Conservation (phyloP, 2,888 invertebrate genomes). For the Epicampocera succincta region DNA sequence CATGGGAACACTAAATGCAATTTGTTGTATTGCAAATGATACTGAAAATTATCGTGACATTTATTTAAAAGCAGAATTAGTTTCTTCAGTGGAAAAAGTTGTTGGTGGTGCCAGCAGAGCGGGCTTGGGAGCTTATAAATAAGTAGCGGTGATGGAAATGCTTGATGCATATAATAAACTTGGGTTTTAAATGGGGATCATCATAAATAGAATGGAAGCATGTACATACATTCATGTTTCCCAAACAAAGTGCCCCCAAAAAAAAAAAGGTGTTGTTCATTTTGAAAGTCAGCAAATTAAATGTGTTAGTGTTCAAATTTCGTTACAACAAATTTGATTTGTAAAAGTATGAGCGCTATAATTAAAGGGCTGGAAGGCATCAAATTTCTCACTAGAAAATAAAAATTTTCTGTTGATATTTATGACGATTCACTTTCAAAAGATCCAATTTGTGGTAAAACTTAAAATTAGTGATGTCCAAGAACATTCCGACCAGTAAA, state of each 20-base stretch:
- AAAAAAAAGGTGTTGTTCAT: background rate
- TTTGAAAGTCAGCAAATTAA: background rate
- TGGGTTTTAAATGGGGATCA: constrained; percentile 62
- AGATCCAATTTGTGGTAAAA: no score
- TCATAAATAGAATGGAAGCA: constrained; percentile 59
- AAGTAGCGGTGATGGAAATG: constrained; percentile 31
- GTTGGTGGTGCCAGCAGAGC: constrained; percentile 9
- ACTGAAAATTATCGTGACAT: constrained; percentile 70
- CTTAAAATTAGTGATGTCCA: no score
- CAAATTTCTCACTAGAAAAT: no score
- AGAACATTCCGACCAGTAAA: no score
- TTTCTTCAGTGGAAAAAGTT: constrained; percentile 52
- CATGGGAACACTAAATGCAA: constrained; percentile 70
- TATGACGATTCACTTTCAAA: no score
- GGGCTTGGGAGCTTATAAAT: constrained; percentile 19
- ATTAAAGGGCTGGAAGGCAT: no score
- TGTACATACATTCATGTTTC: constrained; percentile 32
- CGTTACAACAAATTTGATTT: no score
- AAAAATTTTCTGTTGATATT: no score
- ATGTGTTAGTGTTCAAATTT: no score
- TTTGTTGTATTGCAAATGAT: constrained; percentile 69
- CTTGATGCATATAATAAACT: constrained; percentile 55
- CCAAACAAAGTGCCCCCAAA: background rate
- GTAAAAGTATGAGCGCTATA: no score
- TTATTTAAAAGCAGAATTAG: constrained; percentile 68